Base-by-base conservation (phyloP, 2,113 vertebrate genomes). In the Brachyhypopomus gauderio region DNA sequence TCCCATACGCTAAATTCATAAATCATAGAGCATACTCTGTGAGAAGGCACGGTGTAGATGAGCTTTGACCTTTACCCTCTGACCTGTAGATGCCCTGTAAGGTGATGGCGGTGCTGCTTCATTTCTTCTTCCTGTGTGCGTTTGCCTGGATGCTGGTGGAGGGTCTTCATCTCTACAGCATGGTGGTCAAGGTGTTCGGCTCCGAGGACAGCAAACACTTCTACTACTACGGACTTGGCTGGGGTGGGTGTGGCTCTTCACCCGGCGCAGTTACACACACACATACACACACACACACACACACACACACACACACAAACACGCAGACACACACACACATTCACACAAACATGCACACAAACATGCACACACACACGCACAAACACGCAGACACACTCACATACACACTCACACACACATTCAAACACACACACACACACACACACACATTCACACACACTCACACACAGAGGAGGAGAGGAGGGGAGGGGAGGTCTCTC, bases 81-180 rank as follows among this genome's bases (percentile, higher is more conserved):
- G 72, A 1, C 78, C 19, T 38, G 16, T 86, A 99, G 97, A 82
- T 95, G n/a, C 93, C 95, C 3, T 98, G 97, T 92, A 97, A 93
- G 86, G 90, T 94, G 52, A 91, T 97, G 92, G 96, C 97, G 0
- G 82, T 96, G 74, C 93, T 99, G 17, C 95, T 97, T n/a, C 97
- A 97, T 87, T 98, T 95, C 93, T 97, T 98, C 93, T 98, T 98
- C 89, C 90, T 99, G 89, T 96, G 96, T 60, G 94, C 94, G 0
- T 99, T 99, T 63, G 94, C 97, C 0, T 99, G 98, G 98, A 99
- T 99, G 98, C 91, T 99, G 88, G 95, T 97, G 87, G 97, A 99
- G 87, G 98, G 97, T 25, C 93, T 99, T 80, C 97, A 98, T 85
- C 96, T 99, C 25, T 98, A 98, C 93, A 97, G 96, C 72, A 95